Evolutionary conservation across 1,140 invertebrate species (phyloP), one percentile per base, ranked within the genome.

Genomic region (Psilanteris sp.): DNA sequence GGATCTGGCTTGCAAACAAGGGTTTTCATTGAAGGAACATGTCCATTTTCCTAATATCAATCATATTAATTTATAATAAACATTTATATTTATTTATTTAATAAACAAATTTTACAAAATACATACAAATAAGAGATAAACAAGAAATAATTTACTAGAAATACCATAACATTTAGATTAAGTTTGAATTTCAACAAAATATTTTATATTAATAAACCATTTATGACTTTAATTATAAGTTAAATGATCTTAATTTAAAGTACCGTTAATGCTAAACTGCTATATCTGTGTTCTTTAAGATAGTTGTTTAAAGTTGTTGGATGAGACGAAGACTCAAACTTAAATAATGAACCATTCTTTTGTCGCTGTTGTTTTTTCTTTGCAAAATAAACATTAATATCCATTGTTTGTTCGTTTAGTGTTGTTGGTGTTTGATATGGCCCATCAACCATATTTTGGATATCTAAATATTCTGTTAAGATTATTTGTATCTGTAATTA

Each of bases 401-500:
- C 92, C 59, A 82, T 84, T 9, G 89, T 88, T 48, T 90, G 88
- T 79, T 94, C 92, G 59, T 85, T 84, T 66, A 91, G 89, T 39
- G 89, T 89, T 24, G 88, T 86, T 2, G 90, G 84, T 4, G 90
- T 83, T 80, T 91, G 90, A 36, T 91, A 90, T 43, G 91, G 87
- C 24, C 90, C 89, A 52, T 92, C 91, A 14, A 89, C 87, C 18
- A 91, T 86, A 84, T 93, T 94, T 83, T 93, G 91, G 59, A 96
- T 93, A 83, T 96, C 94, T 54, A 97, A 87, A 88, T 96, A 96
- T 79, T 96, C 94, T 24, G 93, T 93, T 9, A 96, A 85, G 16
- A 96, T 86, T 10, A 92, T 88, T 87, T 94, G 94, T 27, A 96
- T 83, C 95, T 96, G 79, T 9, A 90, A 87, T 16, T 10, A 50